These are phyloP conservation scores for Miichthys miiuy DNA, from an alignment of 2,797 vertebrate species.

Conservation along the genomic window DNA sequence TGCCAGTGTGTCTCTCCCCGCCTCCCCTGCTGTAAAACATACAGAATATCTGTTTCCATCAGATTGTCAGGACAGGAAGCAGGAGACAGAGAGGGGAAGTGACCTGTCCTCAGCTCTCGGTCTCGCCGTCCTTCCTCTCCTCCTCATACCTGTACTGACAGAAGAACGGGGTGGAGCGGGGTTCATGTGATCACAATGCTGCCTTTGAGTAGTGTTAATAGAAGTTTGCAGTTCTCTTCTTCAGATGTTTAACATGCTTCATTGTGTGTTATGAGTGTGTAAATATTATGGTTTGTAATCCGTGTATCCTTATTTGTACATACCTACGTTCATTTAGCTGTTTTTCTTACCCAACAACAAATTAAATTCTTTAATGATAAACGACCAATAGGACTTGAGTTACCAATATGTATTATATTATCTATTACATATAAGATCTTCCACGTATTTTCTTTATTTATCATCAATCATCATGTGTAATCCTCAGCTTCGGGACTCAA, in stretches of 20 bases:
- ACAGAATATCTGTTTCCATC: constrained; percentile 46
- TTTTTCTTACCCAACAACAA: not conserved
- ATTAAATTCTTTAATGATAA: not conserved
- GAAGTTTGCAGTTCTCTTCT: not conserved
- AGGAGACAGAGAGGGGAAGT: constrained; percentile 66
- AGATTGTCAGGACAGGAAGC: constrained; percentile 60
- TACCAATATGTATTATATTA: too few species aligned
- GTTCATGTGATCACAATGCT: constrained; percentile 38
- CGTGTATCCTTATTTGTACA: not conserved
- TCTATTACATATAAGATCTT: not conserved
- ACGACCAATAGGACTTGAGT: not conserved
- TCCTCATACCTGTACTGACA: constrained; percentile 48
- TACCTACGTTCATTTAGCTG: not conserved
- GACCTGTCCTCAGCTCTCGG: constrained; percentile 55
- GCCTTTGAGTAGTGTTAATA: constrained; percentile 28
- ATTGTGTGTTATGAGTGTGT: not conserved
- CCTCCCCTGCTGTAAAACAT: constrained; percentile 4
- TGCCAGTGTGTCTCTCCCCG: constrained; percentile 20
- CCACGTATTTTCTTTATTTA: not conserved
- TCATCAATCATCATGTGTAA: not conserved
- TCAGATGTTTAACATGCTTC: not conserved
- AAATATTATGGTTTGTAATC: not conserved
- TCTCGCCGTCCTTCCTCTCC: constrained; percentile 40
- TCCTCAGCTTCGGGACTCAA: constrained; percentile 92
- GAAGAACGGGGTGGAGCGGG: not conserved